Base-by-base conservation (phyloP, 2,797 vertebrate genomes). In the Danio jaintianensis region DNA sequence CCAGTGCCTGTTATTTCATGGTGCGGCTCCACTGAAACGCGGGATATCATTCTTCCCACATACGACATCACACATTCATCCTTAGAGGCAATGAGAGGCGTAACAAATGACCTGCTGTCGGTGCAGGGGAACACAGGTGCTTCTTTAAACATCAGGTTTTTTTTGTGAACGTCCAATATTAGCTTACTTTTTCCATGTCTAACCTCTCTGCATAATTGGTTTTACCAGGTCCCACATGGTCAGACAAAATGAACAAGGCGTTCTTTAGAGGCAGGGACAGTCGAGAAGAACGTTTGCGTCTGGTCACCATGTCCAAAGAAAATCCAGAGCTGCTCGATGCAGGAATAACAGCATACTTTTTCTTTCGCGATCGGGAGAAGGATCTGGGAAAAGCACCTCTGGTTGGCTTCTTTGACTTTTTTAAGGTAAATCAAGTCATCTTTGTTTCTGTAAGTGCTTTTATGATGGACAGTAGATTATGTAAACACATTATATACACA, bases 381-480 rank as follows among this genome's bases (percentile, higher is more conserved):
- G 90, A 94, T 0, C 88, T 97, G 2, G 96, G 96, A 58, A 98
- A 95, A 88, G 91, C 91, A 5, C 91, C 92, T 0, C 92, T 98
- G 12, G 93, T 97, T 78, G 95, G 96, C 47, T 97, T 98, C 91
- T 98, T 98, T 90, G 95, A 98, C 90, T 99, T 98, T 89, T 98
- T 98, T 86, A 97, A 98, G 95, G 97, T 98, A 90, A 87, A 83
- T 5, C 12, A 9, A 29, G 29, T 29, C 29, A 29, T 29, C 3
- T 29, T 29, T 29, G 1, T 29, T 29, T 29, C 29, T 29, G 1
- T 29, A 29, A 29, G 29, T 3, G 29, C 29, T 1, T 29, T 29
- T 29, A 29, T 3, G 3, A 29, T 29, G 29, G 29, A 29, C 29
- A 29, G 29, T 29, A 43, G 13, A 20, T 2, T 20, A 56, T 4